phyloP scores from a whole-genome alignment of 2,797 vertebrate genomes.

The Tarsius wallacei region DNA sequence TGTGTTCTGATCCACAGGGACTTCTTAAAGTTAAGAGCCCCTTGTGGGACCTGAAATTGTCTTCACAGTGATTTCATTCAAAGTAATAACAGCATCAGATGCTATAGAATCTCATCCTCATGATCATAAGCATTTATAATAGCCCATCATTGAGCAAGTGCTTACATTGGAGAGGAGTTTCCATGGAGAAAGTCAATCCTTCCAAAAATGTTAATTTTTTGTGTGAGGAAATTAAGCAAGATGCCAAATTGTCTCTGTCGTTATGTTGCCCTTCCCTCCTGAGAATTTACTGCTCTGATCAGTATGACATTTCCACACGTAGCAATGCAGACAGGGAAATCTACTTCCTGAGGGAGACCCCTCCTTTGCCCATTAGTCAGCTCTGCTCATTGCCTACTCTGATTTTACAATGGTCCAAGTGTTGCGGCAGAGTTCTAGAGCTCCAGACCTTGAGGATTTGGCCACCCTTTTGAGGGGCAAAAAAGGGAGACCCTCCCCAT shows the following conservation, averaged over 20 bases:
- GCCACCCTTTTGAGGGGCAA: background rate
- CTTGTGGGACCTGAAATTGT: slow-evolving; percentile 76
- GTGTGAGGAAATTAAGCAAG: slow-evolving; percentile 79
- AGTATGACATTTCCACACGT: slow-evolving; percentile 67
- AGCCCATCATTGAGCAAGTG: slow-evolving; percentile 79
- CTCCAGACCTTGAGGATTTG: background rate
- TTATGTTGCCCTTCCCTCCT: slow-evolving; percentile 72
- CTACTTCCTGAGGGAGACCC: slow-evolving; percentile 72
- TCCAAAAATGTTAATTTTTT: slow-evolving; percentile 82
- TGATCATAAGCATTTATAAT: slow-evolving; percentile 83
- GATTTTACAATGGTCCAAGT: background rate
- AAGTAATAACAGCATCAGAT: slow-evolving; percentile 75
- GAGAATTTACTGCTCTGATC: slow-evolving; percentile 76
- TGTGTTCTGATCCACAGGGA: slow-evolving; percentile 58
- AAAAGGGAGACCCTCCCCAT: background rate
- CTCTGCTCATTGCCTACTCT: background rate
- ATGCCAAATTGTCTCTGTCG: slow-evolving; percentile 78
- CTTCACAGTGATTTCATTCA: slow-evolving; percentile 77
- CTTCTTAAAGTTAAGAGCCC: slow-evolving; percentile 75
- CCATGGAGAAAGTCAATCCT: slow-evolving; percentile 81
- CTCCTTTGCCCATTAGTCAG: slow-evolving; percentile 40
- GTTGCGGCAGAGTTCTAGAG: background rate
- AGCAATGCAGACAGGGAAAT: slow-evolving; percentile 67
- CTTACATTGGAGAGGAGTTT: slow-evolving; percentile 83
- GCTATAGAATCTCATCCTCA: slow-evolving; percentile 76